A percentile compares a stretch with the other conserved stretches of the same genome.
These are phyloP conservation scores for Drosophila burlai DNA, from an alignment of 1,140 invertebrate genomes.

Conservation along the genomic window DNA sequence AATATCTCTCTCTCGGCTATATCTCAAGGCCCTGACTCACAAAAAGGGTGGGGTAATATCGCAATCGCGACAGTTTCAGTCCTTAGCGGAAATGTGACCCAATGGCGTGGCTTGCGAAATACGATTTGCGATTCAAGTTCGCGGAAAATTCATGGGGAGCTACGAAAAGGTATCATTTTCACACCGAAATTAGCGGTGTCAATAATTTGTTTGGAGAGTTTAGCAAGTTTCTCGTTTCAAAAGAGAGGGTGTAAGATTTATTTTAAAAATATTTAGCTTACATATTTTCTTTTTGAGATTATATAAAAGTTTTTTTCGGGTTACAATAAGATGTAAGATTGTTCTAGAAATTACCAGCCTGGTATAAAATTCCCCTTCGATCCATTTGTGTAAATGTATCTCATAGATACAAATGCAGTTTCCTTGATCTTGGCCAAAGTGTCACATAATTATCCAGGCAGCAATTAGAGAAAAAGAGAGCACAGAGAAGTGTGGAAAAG, in stretches of 20 bases:
- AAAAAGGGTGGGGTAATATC: constrained; percentile 17
- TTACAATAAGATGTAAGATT: not conserved
- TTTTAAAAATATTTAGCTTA: not conserved
- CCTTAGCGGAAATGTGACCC: constrained; percentile 33
- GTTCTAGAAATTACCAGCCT: not conserved
- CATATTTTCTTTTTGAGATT: no score
- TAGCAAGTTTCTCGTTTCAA: not conserved
- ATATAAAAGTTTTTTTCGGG: no score
- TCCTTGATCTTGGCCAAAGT: constrained; percentile 22
- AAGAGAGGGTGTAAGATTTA: not conserved
- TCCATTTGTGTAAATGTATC: not conserved
- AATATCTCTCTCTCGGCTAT: not conserved
- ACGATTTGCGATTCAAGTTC: constrained; percentile 33
- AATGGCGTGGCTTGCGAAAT: constrained; percentile 30
- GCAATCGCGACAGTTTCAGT: not conserved
- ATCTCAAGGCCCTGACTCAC: constrained; percentile 29
- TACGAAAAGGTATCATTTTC: not conserved
- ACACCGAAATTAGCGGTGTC: constrained; percentile 1
- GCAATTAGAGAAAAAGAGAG: constrained; percentile 18
- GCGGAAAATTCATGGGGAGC: not conserved
- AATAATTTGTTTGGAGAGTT: not conserved
- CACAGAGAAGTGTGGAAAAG: constrained; percentile 5
- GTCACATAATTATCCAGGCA: constrained; percentile 35
- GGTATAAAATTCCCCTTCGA: not conserved
- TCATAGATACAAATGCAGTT: not conserved